These are phyloP conservation scores for Pentalonia nigronervosa DNA, from an alignment of 1,140 invertebrate species.

Conservation along the genomic window DNA sequence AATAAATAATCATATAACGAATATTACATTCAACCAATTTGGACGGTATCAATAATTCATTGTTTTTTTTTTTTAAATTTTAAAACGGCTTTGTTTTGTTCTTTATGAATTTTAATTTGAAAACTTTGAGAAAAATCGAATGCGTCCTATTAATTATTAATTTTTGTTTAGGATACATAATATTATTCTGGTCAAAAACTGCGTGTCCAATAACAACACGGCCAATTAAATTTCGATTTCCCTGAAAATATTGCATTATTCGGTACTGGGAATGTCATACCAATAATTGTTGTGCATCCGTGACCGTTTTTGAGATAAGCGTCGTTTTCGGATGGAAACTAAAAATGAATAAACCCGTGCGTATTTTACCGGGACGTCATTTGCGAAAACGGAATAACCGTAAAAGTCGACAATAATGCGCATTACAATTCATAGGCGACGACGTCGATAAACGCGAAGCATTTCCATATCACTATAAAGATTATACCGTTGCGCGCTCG, in stretches of 20 bases:
- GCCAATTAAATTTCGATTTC: neutral
- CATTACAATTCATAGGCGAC: neutral
- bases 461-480: neutral
- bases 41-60: neutral
- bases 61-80: neutral
- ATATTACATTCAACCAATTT: neutral
- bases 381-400: neutral
- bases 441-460: neutral
- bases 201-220: neutral
- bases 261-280: neutral
- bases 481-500: neutral
- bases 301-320: neutral
- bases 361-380: neutral
- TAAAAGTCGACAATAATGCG: neutral
- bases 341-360: neutral
- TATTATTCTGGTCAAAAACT: fast-evolving
- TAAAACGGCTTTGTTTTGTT: neutral
- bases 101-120: neutral
- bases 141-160: neutral
- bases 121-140: neutral
- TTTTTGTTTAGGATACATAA: neutral
- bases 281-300: neutral
- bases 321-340: neutral
- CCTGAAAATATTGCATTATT: neutral
- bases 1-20: neutral